A percentile compares a stretch with the other conserved stretches of the same genome.
Evolutionary conservation across 2,888 invertebrate species (phyloP).

Genomic region (Pachycephus smyrnensis): DNA sequence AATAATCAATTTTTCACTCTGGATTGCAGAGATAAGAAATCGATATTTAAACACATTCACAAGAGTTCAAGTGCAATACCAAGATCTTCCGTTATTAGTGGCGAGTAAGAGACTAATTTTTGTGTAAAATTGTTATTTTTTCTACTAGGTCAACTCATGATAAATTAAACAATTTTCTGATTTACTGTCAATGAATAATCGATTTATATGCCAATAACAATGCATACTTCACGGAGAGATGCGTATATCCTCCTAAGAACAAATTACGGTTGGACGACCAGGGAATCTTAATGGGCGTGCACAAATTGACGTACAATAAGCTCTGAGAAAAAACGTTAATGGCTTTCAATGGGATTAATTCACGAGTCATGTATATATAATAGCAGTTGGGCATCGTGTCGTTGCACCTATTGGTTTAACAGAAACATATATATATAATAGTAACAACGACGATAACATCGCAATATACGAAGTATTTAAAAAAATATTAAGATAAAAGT

Average conservation of each 20-base stretch:
- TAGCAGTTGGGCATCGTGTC: background rate
- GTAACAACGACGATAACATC: background rate
- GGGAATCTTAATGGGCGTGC: conserved; percentile 40
- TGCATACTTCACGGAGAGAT: background rate
- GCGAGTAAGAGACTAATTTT: background rate
- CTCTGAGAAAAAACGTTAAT: conserved; percentile 47
- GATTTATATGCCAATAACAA: background rate
- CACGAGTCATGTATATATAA: conserved; percentile 15
- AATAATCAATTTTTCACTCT: background rate
- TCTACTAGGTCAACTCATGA: background rate
- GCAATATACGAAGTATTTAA: background rate
- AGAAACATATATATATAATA: background rate
- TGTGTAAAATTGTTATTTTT: background rate
- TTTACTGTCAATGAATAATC: background rate
- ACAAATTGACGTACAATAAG: conserved; percentile 52
- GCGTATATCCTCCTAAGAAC: background rate
- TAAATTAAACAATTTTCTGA: background rate
- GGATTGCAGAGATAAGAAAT: background rate
- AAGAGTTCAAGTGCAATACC: background rate
- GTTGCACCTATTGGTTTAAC: background rate
- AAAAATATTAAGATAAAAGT: background rate
- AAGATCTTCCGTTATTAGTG: background rate
- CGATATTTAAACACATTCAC: background rate
- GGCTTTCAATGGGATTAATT: conserved; percentile 54
- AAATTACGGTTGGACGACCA: conserved; percentile 14